A percentile compares a stretch with the other conserved stretches of the same genome.
Evolutionary conservation across 2,888 invertebrate species (phyloP).

Genomic region (Lithophane semibrunnea): DNA sequence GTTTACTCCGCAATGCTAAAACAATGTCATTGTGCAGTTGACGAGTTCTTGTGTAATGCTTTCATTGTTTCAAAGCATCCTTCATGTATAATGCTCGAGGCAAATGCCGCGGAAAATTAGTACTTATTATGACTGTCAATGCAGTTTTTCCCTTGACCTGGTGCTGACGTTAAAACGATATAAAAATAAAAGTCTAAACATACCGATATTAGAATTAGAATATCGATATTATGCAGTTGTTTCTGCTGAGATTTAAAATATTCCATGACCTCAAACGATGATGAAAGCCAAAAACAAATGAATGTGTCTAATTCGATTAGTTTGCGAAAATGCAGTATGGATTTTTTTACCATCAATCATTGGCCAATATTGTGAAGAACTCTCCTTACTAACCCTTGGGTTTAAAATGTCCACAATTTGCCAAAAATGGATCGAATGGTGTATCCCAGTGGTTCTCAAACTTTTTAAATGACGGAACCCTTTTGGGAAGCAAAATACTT

Average conservation of each 20-base stretch:
- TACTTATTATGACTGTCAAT: conserved; percentile 36
- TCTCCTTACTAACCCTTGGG: not conserved
- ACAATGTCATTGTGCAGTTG: conserved; percentile 82
- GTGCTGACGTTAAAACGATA: not conserved
- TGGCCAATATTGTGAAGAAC: not conserved
- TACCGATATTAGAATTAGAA: not conserved
- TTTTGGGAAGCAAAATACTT: too few relatives aligned
- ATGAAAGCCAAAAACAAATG: conserved; percentile 1
- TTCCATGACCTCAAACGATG: conserved; percentile 13
- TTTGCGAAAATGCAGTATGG: not conserved
- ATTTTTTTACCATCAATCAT: not conserved
- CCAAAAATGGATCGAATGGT: not conserved
- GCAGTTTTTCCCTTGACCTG: conserved; percentile 58
- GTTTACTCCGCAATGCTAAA: conserved; percentile 70
- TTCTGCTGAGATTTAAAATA: not conserved
- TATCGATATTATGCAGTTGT: not conserved
- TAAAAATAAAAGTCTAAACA: not conserved
- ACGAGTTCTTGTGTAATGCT: conserved; percentile 71
- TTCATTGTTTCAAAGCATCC: conserved; percentile 82
- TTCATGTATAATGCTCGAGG: conserved; percentile 60
- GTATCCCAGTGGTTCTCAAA: too few relatives aligned
- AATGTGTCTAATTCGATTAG: conserved; percentile 12
- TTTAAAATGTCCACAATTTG: not conserved
- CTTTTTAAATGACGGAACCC: too few relatives aligned
- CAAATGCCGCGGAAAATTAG: conserved; percentile 51